phyloP scores from a whole-genome alignment of 2,888 invertebrate species.

The Bugulina stolonifera region DNA sequence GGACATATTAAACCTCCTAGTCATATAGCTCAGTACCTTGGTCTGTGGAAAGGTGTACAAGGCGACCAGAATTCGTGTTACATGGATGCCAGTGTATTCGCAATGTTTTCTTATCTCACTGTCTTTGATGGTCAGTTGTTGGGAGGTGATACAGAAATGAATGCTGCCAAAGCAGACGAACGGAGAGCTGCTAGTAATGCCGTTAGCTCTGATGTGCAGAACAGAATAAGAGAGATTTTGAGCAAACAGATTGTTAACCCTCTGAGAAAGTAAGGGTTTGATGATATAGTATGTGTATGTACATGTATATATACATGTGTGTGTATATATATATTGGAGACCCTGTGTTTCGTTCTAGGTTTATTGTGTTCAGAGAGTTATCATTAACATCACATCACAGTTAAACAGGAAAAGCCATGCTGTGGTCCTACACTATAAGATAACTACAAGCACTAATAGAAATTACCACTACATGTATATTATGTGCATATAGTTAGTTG shows the following conservation, averaged over 20 bases:
- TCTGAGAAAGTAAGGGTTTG: conserved; percentile 3
- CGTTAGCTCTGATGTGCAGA: background rate
- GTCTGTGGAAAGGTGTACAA: conserved; percentile 59
- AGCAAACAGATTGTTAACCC: background rate
- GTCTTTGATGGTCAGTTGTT: conserved; percentile 76
- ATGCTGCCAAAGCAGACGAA: background rate
- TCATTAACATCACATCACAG: no score
- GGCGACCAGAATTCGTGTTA: conserved; percentile 98
- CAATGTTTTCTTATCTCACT: conserved; percentile 91
- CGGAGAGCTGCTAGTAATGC: background rate
- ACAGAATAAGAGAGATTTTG: background rate
- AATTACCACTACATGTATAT: no score
- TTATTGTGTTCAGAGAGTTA: no score
- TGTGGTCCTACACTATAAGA: no score
- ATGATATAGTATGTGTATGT: no score
- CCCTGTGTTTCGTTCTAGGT: no score
- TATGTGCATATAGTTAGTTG: no score
- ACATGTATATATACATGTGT: no score
- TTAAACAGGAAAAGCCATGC: no score
- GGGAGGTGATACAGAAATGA: background rate
- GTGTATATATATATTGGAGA: no score
- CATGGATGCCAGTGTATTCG: conserved; percentile 92
- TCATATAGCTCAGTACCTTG: background rate
- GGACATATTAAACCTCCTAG: background rate
- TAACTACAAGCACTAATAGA: no score